Conservation (phyloP, 2,113 vertebrate genomes). For the Chunga burmeisteri region DNA sequence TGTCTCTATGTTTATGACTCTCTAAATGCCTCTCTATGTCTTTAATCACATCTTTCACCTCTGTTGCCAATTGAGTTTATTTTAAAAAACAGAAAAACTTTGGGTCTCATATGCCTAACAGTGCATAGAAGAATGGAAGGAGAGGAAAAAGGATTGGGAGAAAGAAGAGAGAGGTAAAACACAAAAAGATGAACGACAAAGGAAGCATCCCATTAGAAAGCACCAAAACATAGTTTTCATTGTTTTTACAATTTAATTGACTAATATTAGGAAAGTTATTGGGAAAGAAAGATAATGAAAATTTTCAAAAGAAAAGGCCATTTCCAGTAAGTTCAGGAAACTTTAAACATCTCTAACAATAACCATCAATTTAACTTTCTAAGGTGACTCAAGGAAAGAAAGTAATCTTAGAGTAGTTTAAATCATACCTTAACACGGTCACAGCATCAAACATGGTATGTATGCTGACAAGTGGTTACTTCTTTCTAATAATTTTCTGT, state of each 20-base stretch:
- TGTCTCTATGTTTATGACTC: background rate
- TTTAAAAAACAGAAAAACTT: background rate
- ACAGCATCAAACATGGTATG: background rate
- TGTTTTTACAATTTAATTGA: background rate
- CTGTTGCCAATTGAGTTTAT: background rate
- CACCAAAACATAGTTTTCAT: background rate
- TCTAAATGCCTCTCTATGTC: background rate
- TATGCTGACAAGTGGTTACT: background rate
- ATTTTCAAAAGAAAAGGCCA: background rate
- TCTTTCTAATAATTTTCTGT: background rate
- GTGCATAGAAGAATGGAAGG: background rate
- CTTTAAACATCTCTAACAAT: background rate
- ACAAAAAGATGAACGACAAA: background rate
- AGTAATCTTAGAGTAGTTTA: background rate
- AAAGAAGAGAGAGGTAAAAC: background rate
- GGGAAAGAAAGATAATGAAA: background rate
- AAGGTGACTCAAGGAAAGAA: background rate
- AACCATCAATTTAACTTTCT: background rate
- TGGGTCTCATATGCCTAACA: accelerated
- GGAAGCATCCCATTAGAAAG: background rate
- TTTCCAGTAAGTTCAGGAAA: background rate
- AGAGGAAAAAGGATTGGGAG: background rate
- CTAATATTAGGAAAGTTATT: background rate
- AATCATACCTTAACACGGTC: background rate
- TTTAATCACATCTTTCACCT: background rate